Base-by-base conservation (phyloP, 1,140 invertebrate genomes). In the Microplitis mediator region DNA sequence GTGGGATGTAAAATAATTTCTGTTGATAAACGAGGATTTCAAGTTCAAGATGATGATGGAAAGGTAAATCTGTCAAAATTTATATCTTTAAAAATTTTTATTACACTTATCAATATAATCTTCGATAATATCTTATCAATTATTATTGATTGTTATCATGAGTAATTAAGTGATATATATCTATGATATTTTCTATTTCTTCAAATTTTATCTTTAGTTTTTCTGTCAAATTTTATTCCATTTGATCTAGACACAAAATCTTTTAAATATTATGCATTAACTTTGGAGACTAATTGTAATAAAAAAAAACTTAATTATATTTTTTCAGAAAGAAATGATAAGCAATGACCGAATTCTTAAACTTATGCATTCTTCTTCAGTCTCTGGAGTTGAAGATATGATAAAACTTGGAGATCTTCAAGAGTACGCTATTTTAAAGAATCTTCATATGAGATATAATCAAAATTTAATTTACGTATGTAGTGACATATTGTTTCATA, bases 301-400 rank as follows among this genome's bases (percentile, higher is more conserved):
- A 34, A 65, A 23, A 2, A 23, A 23, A 23, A 23, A 23, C 23
- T 23, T 2, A 23, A 23, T 23, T 23, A 23, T 23, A 23, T 23
- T 65, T 69, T 45, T 51, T 11, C 76, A 93, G 90, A 97, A 98
- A 89, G 92, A 95, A 89, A 98, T 96, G 95, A 91, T 99, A 72
- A 93, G 93, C n/a, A 94, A 95, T 32, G 96, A 98, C 86, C 89
- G 95, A 76, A 91, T 94, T 72, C 97, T 99, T 89, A 97, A 98
- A 84, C 95, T 97, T 66, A 99, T 99, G 98, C 98, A 99, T 86
- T 93, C 96, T 65, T 97, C 97, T 45, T 99, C 97, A 36, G 95
- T 99, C 77, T 95, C 98, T 84, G 97, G 97, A 69, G 97, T 99
- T 77, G 98, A 99, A 89, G 98, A 99, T 88, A 99, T 99, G 98